phyloP scores from a whole-genome alignment of 2,888 invertebrate species.

The Noctua comes region DNA sequence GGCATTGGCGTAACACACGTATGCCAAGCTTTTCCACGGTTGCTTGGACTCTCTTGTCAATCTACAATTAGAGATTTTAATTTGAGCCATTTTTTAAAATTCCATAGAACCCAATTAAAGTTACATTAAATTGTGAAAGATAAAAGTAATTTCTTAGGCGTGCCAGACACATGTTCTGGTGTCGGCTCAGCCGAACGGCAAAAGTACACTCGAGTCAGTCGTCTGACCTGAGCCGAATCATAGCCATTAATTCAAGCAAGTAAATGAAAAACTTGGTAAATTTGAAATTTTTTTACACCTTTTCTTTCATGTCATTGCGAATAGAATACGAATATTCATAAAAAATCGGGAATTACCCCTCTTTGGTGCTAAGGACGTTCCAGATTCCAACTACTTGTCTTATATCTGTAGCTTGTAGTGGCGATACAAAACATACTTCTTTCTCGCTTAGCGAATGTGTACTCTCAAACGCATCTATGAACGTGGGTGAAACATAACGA shows the following conservation, averaged over 20 bases:
- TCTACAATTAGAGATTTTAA: constrained; percentile 69
- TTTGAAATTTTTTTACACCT: background rate
- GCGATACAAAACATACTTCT: background rate
- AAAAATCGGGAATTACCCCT: background rate
- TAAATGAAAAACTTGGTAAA: background rate
- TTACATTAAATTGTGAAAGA: background rate
- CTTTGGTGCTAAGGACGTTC: background rate
- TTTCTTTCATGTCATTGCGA: background rate
- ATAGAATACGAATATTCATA: background rate
- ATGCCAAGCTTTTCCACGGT: constrained; percentile 83
- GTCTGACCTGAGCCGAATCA: background rate
- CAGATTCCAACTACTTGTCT: background rate
- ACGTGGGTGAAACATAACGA: background rate
- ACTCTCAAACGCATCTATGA: background rate
- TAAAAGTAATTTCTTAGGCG: background rate
- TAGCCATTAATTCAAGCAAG: too few relatives aligned
- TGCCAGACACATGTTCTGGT: background rate
- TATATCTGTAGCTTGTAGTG: background rate
- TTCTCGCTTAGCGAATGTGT: background rate
- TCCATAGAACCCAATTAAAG: background rate
- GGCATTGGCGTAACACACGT: constrained; percentile 84
- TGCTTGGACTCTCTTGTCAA: constrained; percentile 88
- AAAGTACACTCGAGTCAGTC: background rate
- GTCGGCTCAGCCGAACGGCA: background rate
- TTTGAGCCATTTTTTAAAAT: background rate